Evolutionary conservation across 2,113 vertebrate genomes (phyloP).

Genomic region (Eonycteris spelaea): DNA sequence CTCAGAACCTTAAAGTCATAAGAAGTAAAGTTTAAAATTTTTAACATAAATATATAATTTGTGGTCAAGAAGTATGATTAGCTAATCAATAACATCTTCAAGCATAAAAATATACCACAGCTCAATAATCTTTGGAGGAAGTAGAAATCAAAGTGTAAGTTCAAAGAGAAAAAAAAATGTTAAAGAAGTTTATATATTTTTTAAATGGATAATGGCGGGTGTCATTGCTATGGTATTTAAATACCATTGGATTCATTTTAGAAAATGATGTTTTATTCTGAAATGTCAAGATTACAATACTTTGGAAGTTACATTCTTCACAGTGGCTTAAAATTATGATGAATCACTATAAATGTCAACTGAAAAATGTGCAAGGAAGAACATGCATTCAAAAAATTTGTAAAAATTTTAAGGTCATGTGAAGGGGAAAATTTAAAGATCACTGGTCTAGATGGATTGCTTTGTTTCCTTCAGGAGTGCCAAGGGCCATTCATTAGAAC

Average conservation of each 20-base stretch:
- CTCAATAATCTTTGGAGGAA: background rate
- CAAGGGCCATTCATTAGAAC: background rate
- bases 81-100: background rate
- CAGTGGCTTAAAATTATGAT: background rate
- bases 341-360: background rate
- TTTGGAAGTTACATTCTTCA: background rate
- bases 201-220: background rate
- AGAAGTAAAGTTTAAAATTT: background rate
- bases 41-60: background rate
- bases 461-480: background rate
- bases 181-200: background rate
- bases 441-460: background rate
- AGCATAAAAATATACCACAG: background rate
- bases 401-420: background rate
- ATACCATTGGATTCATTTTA: background rate
- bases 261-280: background rate
- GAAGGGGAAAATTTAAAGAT: background rate
- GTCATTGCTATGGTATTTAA: background rate
- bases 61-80: background rate
- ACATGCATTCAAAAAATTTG: fast-evolving
- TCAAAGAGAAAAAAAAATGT: background rate
- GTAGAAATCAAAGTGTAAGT: background rate
- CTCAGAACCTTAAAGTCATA: background rate
- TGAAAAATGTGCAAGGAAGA: background rate
- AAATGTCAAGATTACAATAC: background rate